phyloP scores from a whole-genome alignment of 1,140 invertebrate genomes.

The Papilio xuthus region DNA sequence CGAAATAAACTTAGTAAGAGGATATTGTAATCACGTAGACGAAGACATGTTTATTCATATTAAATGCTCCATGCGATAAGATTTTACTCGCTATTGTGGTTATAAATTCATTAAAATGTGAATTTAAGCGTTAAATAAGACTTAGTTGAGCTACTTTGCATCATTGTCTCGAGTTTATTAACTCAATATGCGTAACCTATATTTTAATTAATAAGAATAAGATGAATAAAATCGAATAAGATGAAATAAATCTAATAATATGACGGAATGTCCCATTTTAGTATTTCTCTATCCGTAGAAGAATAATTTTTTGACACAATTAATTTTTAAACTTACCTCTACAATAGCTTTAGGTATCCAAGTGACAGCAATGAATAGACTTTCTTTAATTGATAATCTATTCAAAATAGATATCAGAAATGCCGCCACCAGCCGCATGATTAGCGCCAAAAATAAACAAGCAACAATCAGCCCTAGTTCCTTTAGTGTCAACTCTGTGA shows the following conservation, averaged over 20 bases:
- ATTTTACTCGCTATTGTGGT: constrained; percentile 10
- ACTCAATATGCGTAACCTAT: neutral
- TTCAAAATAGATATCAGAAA: constrained; percentile 67
- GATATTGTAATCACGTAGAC: constrained; percentile 14
- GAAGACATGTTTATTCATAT: constrained; percentile 32
- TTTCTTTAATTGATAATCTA: constrained; percentile 67
- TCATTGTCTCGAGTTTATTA: neutral
- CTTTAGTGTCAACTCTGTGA: constrained; percentile 57
- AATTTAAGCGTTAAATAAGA: neutral
- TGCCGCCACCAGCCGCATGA: constrained; percentile 66
- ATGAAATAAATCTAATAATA: neutral
- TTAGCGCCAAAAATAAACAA: constrained; percentile 65
- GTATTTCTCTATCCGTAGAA: neutral
- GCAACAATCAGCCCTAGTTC: constrained; percentile 67
- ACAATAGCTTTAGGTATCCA: constrained; percentile 79
- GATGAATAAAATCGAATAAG: too few relatives aligned
- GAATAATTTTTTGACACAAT: too few relatives aligned
- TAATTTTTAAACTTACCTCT: constrained; percentile 62
- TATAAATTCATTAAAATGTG: constrained; percentile 3
- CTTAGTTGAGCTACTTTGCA: neutral
- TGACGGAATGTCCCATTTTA: neutral
- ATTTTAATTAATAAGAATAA: neutral
- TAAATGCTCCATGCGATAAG: constrained; percentile 16
- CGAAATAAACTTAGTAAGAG: constrained; percentile 24
- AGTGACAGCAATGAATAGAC: constrained; percentile 70